Conservation (phyloP, 2,113 vertebrate genomes). For the Eublepharis macularius region DNA sequence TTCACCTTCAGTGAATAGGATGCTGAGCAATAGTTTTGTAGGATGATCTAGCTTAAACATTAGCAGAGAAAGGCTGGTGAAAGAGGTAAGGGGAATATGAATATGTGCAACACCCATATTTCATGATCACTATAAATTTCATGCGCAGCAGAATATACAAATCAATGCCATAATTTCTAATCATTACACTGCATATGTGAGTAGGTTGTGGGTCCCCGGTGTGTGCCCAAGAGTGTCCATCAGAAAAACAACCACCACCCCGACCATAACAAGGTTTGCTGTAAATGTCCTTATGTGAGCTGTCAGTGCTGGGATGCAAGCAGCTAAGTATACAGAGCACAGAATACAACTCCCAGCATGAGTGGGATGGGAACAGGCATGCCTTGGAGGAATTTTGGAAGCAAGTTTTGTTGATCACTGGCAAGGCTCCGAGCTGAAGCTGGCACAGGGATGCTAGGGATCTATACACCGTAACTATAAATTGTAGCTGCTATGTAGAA, state of each 20-base stretch:
- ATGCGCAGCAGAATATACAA: not conserved
- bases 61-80: constrained; percentile 14
- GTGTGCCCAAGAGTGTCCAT: not conserved
- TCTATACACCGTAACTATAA: not conserved
- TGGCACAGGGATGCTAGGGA: not conserved
- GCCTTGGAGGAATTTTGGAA: not conserved
- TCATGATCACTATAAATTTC: constrained; percentile 4
- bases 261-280: not conserved
- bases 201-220: not conserved
- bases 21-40: fast-evolving
- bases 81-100: not conserved
- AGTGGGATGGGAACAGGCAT: not conserved
- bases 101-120: not conserved
- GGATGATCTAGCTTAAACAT: constrained; percentile 13
- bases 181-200: no score
- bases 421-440: no score
- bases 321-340: not conserved
- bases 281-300: not conserved
- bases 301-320: not conserved
- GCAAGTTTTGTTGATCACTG: not conserved
- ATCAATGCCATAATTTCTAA: not conserved
- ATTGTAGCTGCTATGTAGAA: not conserved
- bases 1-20: constrained; percentile 33
- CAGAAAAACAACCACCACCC: not conserved
- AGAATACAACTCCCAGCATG: not conserved